Evolutionary conservation across 2,888 invertebrate species (phyloP).

Genomic region (Drosophila gaucha): DNA sequence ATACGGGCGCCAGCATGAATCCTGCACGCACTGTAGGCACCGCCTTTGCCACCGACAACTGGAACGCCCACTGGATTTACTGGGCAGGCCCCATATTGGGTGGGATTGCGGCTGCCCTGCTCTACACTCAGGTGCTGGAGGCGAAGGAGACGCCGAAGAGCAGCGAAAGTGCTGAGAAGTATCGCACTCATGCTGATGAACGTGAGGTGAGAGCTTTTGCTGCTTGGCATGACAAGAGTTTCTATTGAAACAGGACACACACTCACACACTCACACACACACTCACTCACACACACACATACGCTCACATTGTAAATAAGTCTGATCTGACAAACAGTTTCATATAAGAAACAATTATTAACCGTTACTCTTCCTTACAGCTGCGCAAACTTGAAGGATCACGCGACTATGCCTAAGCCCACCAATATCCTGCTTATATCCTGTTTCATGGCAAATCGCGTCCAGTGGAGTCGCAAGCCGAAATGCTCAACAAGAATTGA

Average conservation of each 20-base stretch:
- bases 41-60: conserved; percentile 90
- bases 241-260: conserved; percentile 53
- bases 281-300: conserved; percentile 10
- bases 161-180: conserved; percentile 81
- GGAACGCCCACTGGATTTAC: conserved; percentile 95
- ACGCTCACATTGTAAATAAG: conserved; percentile 40
- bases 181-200: conserved; percentile 86
- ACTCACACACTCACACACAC: conserved; percentile 1
- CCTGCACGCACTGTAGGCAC: conserved; percentile 95
- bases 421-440: not conserved
- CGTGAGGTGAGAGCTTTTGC: conserved; percentile 87
- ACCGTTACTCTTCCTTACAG: conserved; percentile 50
- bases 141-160: conserved; percentile 67
- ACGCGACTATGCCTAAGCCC: conserved; percentile 68
- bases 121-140: conserved; percentile 87
- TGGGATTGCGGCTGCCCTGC: conserved; percentile 90
- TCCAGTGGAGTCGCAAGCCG: conserved; percentile 11
- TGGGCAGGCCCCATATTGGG: conserved; percentile 95
- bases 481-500: conserved; percentile 46
- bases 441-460: conserved; percentile 21
- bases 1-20: conserved; percentile 96
- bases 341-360: conserved; percentile 13
- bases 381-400: conserved; percentile 80
- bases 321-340: not conserved
- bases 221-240: conserved; percentile 70